These are phyloP conservation scores for Melanerpes aurifrons DNA, from an alignment of 2,113 vertebrate species.

Conservation along the genomic window DNA sequence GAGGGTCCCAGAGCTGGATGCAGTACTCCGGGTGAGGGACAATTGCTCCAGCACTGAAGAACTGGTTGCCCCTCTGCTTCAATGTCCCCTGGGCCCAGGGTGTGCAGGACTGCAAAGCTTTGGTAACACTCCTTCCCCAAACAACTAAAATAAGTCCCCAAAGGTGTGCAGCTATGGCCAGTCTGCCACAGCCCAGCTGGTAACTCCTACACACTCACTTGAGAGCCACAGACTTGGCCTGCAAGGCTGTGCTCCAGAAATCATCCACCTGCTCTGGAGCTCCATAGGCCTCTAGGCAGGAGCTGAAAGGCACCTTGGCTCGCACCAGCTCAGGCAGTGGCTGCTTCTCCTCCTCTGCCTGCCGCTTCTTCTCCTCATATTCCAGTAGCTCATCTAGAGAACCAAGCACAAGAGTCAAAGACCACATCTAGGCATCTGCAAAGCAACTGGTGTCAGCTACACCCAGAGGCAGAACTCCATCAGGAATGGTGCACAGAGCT, in stretches of 20 bases:
- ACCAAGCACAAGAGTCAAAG: slow-evolving; percentile 12
- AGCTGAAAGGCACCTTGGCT: slow-evolving; percentile 94
- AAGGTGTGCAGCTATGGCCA: background rate
- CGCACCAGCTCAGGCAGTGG: slow-evolving; percentile 85
- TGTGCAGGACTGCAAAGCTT: background rate
- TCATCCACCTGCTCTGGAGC: slow-evolving; percentile 95
- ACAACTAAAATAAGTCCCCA: background rate
- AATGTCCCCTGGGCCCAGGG: background rate
- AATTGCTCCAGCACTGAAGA: background rate
- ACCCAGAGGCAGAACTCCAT: background rate
- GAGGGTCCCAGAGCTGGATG: too few species aligned
- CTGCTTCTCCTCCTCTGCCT: slow-evolving; percentile 87
- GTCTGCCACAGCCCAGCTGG: background rate
- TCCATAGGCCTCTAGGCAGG: slow-evolving; percentile 92
- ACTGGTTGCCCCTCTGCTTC: background rate
- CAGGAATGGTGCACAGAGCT: background rate
- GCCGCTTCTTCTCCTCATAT: slow-evolving; percentile 90
- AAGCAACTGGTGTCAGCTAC: background rate
- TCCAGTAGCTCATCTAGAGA: slow-evolving; percentile 91
- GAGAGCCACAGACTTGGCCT: slow-evolving; percentile 95
- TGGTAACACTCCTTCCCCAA: background rate
- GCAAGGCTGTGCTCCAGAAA: slow-evolving; percentile 98
- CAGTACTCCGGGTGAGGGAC: too few species aligned
- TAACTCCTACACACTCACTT: slow-evolving; percentile 82
- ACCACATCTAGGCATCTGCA: background rate